phyloP scores from a whole-genome alignment of 2,888 invertebrate genomes.

The Pseudococcus jackbeardsleyi region DNA sequence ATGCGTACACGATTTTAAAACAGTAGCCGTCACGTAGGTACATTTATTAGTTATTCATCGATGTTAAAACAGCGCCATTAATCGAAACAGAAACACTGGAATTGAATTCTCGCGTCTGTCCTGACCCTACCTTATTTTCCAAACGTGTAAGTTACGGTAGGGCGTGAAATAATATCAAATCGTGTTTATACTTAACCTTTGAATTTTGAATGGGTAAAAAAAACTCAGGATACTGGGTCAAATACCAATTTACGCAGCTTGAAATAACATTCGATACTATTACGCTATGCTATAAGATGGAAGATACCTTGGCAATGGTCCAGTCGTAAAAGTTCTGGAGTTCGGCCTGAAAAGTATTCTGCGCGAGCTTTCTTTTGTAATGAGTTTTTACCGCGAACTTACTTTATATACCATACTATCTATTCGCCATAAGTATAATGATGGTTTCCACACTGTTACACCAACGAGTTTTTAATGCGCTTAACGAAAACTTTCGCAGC shows the following conservation, averaged over 20 bases:
- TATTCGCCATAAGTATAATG: conserved; percentile 20
- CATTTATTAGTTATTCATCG: conserved; percentile 14
- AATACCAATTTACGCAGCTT: conserved; percentile 42
- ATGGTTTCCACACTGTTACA: conserved; percentile 42
- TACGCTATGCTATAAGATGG: background rate
- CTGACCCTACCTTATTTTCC: background rate
- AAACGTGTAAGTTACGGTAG: background rate
- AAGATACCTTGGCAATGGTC: conserved; percentile 44
- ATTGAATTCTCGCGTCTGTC: background rate
- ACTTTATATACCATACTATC: conserved; percentile 15
- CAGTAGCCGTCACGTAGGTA: background rate
- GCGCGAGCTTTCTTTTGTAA: conserved; percentile 35
- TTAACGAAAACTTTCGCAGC: conserved; percentile 27
- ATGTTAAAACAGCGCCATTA: background rate
- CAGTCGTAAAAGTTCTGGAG: conserved; percentile 23
- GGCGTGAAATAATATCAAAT: background rate
- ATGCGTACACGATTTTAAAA: background rate
- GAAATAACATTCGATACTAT: conserved; percentile 43
- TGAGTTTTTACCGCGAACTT: conserved; percentile 42
- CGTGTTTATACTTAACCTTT: conserved; percentile 21
- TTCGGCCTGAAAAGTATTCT: conserved; percentile 22
- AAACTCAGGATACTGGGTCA: background rate
- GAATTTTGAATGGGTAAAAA: conserved; percentile 3
- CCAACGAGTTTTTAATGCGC: conserved; percentile 41
- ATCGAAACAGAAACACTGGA: background rate